phyloP scores from a whole-genome alignment of 92 coral and sea anemone genomes.

The Porites divaricata region DNA sequence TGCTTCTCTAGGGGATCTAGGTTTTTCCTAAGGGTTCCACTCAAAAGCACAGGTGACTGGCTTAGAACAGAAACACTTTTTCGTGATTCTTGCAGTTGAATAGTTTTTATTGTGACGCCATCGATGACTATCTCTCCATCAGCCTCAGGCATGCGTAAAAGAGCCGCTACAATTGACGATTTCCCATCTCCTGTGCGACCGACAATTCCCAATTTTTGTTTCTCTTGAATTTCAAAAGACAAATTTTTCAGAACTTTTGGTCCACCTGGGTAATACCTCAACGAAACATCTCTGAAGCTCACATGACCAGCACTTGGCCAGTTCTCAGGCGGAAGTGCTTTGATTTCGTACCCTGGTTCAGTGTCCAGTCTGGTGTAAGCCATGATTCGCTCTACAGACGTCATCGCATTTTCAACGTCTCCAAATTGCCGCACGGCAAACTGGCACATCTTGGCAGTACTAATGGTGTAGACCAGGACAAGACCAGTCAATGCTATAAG shows the following conservation, averaged over 20 bases:
- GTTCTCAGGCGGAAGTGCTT: constrained; percentile 20
- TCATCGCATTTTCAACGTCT: constrained; percentile 45
- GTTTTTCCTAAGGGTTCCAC: constrained; percentile 27
- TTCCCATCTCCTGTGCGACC: constrained; percentile 48
- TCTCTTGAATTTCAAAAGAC: constrained; percentile 24
- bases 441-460: constrained; percentile 14
- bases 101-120: background rate
- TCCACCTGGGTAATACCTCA: constrained; percentile 47
- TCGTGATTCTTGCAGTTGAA: constrained; percentile 35
- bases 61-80: constrained; percentile 41
- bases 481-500: constrained; percentile 28
- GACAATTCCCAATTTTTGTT: constrained; percentile 28
- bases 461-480: constrained; percentile 30
- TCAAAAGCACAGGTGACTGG: constrained; percentile 30
- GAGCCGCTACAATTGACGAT: constrained; percentile 40
- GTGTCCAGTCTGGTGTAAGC: constrained; percentile 28
- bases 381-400: constrained; percentile 36
- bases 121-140: constrained; percentile 36
- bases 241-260: constrained; percentile 41
- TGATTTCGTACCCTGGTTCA: constrained; percentile 39
- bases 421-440: constrained; percentile 32
- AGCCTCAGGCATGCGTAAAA: constrained; percentile 49
- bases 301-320: constrained; percentile 35
- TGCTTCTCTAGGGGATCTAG: constrained; percentile 27
- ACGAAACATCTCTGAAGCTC: constrained; percentile 16